Evolutionary conservation across 2,797 vertebrate species (phyloP).

Genomic region (Hyperoplus lanceolatus): DNA sequence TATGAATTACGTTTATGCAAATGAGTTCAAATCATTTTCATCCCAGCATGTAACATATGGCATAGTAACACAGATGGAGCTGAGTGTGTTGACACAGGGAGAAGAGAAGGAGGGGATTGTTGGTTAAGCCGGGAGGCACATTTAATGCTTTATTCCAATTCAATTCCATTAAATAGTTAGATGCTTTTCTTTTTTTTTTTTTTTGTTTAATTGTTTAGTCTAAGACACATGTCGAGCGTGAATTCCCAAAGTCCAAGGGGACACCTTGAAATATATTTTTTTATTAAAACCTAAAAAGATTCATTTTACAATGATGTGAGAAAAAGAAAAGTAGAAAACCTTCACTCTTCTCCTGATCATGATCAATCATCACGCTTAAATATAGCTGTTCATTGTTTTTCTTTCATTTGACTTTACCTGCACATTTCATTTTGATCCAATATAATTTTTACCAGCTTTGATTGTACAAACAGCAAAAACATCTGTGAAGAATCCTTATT

Average conservation of each 20-base stretch:
- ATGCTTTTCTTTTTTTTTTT: not conserved
- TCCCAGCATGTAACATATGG: constrained; percentile 48
- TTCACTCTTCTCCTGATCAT: not conserved
- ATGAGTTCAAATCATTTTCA: constrained; percentile 38
- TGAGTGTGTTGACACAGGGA: constrained; percentile 35
- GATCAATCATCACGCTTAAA: too few relatives aligned
- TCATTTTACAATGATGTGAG: not conserved
- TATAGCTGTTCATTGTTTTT: constrained; percentile 4
- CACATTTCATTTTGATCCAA: not conserved
- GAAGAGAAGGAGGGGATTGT: constrained; percentile 5
- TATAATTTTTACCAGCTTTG: not conserved
- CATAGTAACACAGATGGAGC: constrained; percentile 39
- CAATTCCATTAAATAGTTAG: not conserved
- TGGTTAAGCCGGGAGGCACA: constrained; percentile 15
- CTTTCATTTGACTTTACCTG: not conserved
- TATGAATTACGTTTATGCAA: constrained; percentile 38
- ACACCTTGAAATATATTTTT: not conserved
- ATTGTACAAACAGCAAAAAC: not conserved
- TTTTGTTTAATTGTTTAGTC: not conserved
- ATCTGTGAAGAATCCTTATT: not conserved
- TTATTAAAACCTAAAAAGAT: not conserved
- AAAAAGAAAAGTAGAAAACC: not conserved
- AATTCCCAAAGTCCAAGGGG: not conserved
- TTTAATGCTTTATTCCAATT: not conserved
- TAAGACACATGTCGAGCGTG: not conserved